Conservation (phyloP, 2,797 vertebrate species). For the Danio kyathit region DNA sequence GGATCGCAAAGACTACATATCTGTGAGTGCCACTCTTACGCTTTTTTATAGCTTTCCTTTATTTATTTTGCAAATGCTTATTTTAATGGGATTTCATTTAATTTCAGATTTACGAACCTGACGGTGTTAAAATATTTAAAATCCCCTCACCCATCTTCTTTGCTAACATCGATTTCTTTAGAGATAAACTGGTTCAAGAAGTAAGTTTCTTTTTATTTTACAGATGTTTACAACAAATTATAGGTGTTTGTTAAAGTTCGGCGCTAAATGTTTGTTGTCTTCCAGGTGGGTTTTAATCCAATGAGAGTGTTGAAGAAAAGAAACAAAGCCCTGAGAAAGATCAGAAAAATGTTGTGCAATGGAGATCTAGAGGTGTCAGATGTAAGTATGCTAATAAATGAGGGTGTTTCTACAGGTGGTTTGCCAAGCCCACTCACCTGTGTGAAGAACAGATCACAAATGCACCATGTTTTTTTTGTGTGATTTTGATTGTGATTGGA, state of each 20-base stretch:
- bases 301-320: constrained; percentile 88
- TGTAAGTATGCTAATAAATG: constrained; percentile 73
- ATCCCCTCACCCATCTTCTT: constrained; percentile 95
- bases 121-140: constrained; percentile 91
- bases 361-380: constrained; percentile 84
- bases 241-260: not conserved
- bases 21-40: constrained; percentile 76
- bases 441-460: too few species aligned
- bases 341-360: constrained; percentile 85
- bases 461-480: too few species aligned
- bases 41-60: not conserved
- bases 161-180: constrained; percentile 91
- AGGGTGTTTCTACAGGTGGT: too few species aligned
- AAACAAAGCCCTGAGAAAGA: constrained; percentile 90
- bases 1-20: constrained; percentile 89
- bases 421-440: too few species aligned
- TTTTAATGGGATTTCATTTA: not conserved
- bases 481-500: too few species aligned
- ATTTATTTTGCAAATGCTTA: not conserved
- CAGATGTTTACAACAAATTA: not conserved
- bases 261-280: not conserved
- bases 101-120: constrained; percentile 85
- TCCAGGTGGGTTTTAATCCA: constrained; percentile 89
- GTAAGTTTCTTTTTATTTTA: constrained; percentile 69
- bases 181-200: constrained; percentile 84